Evolutionary conservation across 2,797 vertebrate genomes (phyloP).

Genomic region (Rhinophrynus dorsalis): DNA sequence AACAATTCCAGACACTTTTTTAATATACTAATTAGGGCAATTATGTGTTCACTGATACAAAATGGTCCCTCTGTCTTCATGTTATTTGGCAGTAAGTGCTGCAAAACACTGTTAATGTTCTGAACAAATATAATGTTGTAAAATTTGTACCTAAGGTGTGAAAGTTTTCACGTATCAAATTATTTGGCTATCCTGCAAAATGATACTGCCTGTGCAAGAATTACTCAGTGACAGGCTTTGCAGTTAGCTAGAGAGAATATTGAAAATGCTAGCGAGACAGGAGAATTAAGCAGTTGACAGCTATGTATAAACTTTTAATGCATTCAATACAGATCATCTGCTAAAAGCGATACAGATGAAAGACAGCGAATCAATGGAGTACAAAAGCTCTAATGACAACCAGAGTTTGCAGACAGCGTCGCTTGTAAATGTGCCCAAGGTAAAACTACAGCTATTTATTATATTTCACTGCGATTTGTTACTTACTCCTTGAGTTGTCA

Average conservation of each 20-base stretch:
- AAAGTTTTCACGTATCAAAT: conserved; percentile 16
- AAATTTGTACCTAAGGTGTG: conserved; percentile 8
- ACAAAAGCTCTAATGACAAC: conserved; percentile 2
- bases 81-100: conserved; percentile 15
- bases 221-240: conserved; percentile 1
- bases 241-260: conserved; percentile 11
- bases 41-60: conserved; percentile 20
- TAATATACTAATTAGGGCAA: conserved; percentile 34
- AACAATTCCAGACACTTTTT: conserved; percentile 16
- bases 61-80: conserved; percentile 17
- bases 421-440: conserved; percentile 44
- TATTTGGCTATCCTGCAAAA: conserved; percentile 10
- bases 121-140: background rate
- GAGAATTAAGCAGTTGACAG: conserved; percentile 47
- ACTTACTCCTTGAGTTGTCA: too few relatives aligned
- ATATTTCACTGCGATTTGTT: too few relatives aligned
- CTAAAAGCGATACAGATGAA: conserved; percentile 43
- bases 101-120: conserved; percentile 15
- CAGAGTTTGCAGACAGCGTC: conserved; percentile 31
- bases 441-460: conserved; percentile 53
- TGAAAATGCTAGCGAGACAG: conserved; percentile 14
- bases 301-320: conserved; percentile 44
- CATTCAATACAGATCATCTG: conserved; percentile 45
- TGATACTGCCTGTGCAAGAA: background rate
- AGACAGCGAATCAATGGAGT: conserved; percentile 9